phyloP scores from a whole-genome alignment of 2,797 vertebrate species.

The Gephyroberyx darwinii region DNA sequence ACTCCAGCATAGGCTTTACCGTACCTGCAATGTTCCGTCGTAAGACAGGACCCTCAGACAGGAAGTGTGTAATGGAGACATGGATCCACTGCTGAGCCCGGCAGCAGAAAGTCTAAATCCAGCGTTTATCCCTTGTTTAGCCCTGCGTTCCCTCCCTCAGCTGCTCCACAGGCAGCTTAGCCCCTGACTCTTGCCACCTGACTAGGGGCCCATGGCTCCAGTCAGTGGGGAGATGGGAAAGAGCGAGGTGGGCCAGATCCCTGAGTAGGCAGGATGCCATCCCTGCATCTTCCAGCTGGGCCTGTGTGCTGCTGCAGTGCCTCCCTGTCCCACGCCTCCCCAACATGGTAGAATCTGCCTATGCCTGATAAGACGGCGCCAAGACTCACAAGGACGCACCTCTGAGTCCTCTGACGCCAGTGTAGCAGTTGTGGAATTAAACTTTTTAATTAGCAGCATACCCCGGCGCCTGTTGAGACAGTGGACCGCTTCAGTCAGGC shows the following conservation, averaged over 20 bases:
- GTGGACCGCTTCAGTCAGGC: constrained; percentile 65
- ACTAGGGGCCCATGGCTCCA: constrained; percentile 68
- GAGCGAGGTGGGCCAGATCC: constrained; percentile 71
- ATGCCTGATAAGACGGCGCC: constrained; percentile 81
- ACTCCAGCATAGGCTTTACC: constrained; percentile 26
- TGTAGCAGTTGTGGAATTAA: constrained; percentile 80
- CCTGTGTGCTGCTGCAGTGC: constrained; percentile 58
- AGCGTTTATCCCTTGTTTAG: constrained; percentile 79
- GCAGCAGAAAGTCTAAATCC: constrained; percentile 75
- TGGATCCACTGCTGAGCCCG: constrained; percentile 59
- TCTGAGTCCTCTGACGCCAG: constrained; percentile 77
- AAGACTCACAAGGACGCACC: constrained; percentile 79
- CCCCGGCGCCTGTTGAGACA: constrained; percentile 70
- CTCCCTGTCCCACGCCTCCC: constrained; percentile 65
- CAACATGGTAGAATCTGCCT: constrained; percentile 77
- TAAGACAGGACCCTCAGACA: constrained; percentile 56
- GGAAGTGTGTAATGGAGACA: constrained; percentile 63
- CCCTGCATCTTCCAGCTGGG: constrained; percentile 70
- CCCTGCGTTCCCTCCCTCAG: constrained; percentile 65
- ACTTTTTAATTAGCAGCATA: constrained; percentile 84
- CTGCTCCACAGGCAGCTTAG: constrained; percentile 68
- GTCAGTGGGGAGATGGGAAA: constrained; percentile 64
- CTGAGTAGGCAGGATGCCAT: constrained; percentile 70
- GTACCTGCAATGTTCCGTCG: constrained; percentile 46
- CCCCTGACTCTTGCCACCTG: constrained; percentile 69